phyloP scores from a whole-genome alignment of 1,140 invertebrate genomes.

The Musca vetustissima region DNA sequence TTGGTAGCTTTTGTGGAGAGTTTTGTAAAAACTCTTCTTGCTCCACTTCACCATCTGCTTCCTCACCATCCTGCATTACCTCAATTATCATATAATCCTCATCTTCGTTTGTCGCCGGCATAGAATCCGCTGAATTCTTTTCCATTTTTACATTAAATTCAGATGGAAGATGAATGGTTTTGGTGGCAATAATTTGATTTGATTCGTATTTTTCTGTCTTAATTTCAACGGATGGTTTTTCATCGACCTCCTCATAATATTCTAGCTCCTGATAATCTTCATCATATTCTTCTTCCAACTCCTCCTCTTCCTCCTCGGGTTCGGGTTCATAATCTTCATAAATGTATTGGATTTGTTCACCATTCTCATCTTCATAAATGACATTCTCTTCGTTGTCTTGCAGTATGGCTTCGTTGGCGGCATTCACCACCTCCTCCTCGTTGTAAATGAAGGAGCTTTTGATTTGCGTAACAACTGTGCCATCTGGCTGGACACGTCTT shows the following conservation, averaged over 20 bases:
- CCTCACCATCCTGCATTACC: conserved; percentile 78
- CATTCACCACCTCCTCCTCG: not conserved
- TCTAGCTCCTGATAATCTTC: conserved; percentile 15
- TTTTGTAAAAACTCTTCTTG: not conserved
- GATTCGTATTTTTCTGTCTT: conserved; percentile 28
- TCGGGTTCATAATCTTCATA: conserved; percentile 59
- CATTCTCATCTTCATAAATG: conserved; percentile 56
- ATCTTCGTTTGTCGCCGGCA: conserved; percentile 64
- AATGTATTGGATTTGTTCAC: not conserved
- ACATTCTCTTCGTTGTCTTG: conserved; percentile 54
- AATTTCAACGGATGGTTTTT: conserved; percentile 31
- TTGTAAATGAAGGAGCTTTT: not conserved
- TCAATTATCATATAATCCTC: conserved; percentile 85
- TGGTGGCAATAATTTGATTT: not conserved
- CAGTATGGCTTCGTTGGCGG: conserved; percentile 47
- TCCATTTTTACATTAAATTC: not conserved
- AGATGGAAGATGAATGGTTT: conserved; percentile 38
- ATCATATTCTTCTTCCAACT: conserved; percentile 52
- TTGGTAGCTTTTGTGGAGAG: not conserved
- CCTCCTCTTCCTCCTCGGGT: conserved; percentile 38
- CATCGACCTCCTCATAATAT: conserved; percentile 37
- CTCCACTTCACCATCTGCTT: conserved; percentile 49
- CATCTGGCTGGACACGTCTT: conserved; percentile 73
- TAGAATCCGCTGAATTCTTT: not conserved
- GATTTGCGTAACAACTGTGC: conserved; percentile 34